phyloP scores from a whole-genome alignment of 2,888 invertebrate genomes.

The Drosophila neoperkinsi region DNA sequence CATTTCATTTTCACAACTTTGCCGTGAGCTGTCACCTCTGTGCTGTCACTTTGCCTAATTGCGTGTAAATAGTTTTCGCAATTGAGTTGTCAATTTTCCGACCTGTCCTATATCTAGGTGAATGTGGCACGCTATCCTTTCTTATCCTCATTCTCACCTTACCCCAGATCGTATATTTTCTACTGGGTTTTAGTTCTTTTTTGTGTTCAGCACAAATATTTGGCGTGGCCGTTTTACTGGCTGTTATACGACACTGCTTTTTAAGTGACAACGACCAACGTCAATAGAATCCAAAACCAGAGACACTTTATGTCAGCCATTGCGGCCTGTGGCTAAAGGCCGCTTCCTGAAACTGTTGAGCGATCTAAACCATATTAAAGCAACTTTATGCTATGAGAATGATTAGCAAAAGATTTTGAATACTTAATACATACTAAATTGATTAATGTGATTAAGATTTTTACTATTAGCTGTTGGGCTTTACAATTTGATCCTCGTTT shows the following conservation, averaged over 20 bases:
- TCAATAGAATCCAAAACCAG: conserved; percentile 5
- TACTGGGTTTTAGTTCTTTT: conserved; percentile 29
- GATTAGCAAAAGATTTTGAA: neutral
- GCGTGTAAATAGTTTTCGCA: conserved; percentile 77
- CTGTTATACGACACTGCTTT: conserved; percentile 41
- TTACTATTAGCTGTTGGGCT: neutral
- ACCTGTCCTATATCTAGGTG: conserved; percentile 32
- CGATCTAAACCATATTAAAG: conserved; percentile 3
- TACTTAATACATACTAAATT: too few species aligned
- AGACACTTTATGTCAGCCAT: conserved; percentile 41
- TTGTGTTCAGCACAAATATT: conserved; percentile 63
- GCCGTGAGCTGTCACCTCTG: conserved; percentile 39
- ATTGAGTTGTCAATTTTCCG: conserved; percentile 75
- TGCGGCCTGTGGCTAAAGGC: neutral
- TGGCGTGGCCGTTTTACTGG: conserved; percentile 61
- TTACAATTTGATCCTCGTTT: neutral
- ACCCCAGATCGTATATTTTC: conserved; percentile 44
- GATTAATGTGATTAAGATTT: neutral
- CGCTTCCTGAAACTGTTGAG: neutral
- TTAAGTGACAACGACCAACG: conserved; percentile 10
- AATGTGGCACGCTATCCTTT: conserved; percentile 19
- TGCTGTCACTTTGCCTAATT: conserved; percentile 67
- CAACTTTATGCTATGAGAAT: neutral
- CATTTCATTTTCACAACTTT: conserved; percentile 46
- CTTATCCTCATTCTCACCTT: conserved; percentile 7